Conservation (phyloP, 1,140 invertebrate species). For the Drosophila carrolli region DNA sequence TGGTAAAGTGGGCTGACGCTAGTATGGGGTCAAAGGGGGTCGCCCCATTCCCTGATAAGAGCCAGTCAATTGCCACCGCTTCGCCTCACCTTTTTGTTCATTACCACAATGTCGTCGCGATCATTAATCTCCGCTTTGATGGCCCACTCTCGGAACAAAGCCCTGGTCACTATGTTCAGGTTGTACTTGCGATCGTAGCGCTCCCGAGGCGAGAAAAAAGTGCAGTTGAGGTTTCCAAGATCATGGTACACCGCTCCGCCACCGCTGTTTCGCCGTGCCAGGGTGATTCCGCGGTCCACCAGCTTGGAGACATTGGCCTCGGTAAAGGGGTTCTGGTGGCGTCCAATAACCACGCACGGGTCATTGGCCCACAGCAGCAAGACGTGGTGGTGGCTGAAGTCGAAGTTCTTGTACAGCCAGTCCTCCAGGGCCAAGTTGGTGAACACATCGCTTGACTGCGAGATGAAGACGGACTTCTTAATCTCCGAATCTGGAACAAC, state of each 20-base stretch:
- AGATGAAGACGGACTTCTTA: conserved; percentile 95
- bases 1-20: conserved; percentile 16
- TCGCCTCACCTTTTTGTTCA: conserved; percentile 88
- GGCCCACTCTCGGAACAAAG: conserved; percentile 91
- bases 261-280: conserved; percentile 96
- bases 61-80: conserved; percentile 6
- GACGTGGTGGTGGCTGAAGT: conserved; percentile 92
- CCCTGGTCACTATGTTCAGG: conserved; percentile 92
- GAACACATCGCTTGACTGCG: conserved; percentile 94
- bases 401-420: conserved; percentile 95
- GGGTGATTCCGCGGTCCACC: conserved; percentile 87
- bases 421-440: conserved; percentile 97
- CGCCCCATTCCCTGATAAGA: conserved; percentile 45
- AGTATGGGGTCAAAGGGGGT: conserved; percentile 33
- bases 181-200: conserved; percentile 94
- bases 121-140: conserved; percentile 90
- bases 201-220: conserved; percentile 93
- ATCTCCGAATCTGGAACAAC: conserved; percentile 83
- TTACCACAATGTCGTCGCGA: conserved; percentile 93
- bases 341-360: conserved; percentile 97
- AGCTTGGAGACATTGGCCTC: conserved; percentile 92
- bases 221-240: conserved; percentile 95
- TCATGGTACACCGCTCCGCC: conserved; percentile 99
- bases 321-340: conserved; percentile 98
- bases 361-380: conserved; percentile 96